phyloP scores from a whole-genome alignment of 2,888 invertebrate genomes.

The Thalpophila matura region DNA sequence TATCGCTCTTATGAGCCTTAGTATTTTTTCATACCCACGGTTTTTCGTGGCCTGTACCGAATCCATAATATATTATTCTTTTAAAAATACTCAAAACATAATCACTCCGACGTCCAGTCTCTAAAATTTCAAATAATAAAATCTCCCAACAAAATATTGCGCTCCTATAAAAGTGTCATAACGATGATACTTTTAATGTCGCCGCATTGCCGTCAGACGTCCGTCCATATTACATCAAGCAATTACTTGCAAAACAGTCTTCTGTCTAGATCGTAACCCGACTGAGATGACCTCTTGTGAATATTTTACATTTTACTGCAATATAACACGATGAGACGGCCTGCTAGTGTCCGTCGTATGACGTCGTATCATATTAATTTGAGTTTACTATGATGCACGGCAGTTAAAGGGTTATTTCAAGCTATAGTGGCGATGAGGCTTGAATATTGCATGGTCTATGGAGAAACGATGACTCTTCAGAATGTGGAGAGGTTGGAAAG shows the following conservation, averaged over 20 bases:
- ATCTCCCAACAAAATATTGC: slow-evolving; percentile 25
- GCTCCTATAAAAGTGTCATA: slow-evolving; percentile 44
- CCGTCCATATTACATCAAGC: slow-evolving; percentile 61
- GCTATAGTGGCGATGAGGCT: neutral
- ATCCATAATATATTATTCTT: no score
- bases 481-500: neutral
- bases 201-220: slow-evolving; percentile 45
- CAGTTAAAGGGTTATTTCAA: slow-evolving; percentile 28
- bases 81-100: slow-evolving; percentile 12
- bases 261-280: slow-evolving; percentile 63
- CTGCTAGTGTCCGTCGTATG: slow-evolving; percentile 52
- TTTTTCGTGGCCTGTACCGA: no score
- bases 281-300: slow-evolving; percentile 72
- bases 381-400: slow-evolving; percentile 42
- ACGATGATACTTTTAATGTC: slow-evolving; percentile 52
- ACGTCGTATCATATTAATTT: slow-evolving; percentile 32
- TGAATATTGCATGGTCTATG: slow-evolving; percentile 10
- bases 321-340: slow-evolving; percentile 65
- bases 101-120: slow-evolving; percentile 5
- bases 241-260: slow-evolving; percentile 65
- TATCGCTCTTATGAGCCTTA: no score
- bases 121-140: slow-evolving; percentile 37
- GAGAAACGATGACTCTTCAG: neutral
- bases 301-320: slow-evolving; percentile 74
- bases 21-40: no score